Evolutionary conservation across 2,113 vertebrate species (phyloP).

Genomic region (Garra rufa): DNA sequence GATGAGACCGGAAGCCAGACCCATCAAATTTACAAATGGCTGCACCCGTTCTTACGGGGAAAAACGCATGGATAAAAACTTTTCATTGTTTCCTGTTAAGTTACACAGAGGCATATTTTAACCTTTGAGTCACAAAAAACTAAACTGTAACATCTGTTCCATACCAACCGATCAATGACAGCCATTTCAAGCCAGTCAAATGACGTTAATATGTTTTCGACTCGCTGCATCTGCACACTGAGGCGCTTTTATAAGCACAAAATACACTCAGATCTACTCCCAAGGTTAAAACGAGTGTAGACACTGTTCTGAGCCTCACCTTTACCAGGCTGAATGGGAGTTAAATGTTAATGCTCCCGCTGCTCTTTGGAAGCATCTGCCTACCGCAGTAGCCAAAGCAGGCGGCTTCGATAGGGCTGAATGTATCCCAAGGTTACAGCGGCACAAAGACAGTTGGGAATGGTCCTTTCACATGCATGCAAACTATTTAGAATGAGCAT

Average conservation of each 20-base stretch:
- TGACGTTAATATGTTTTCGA: not conserved
- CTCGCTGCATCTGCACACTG: not conserved
- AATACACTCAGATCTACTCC: constrained; percentile 17
- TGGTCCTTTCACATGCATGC: constrained; percentile 56
- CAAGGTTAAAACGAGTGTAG: constrained; percentile 16
- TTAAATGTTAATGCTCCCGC: constrained; percentile 65
- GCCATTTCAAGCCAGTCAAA: not conserved
- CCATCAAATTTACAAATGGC: too few species aligned
- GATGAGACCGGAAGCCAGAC: too few species aligned
- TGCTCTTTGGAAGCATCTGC: constrained; percentile 53
- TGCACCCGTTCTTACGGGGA: too few species aligned
- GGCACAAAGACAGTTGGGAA: constrained; percentile 45
- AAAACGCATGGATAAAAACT: too few species aligned
- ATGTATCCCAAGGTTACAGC: constrained; percentile 68
- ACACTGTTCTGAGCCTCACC: not conserved
- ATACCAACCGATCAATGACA: not conserved
- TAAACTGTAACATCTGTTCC: not conserved
- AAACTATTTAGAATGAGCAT: constrained; percentile 65
- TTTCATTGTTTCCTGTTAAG: not conserved
- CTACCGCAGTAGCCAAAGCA: constrained; percentile 57
- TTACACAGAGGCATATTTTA: not conserved
- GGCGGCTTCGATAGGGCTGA: constrained; percentile 50
- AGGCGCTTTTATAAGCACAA: not conserved
- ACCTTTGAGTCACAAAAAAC: not conserved
- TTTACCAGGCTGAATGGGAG: constrained; percentile 64